phyloP scores from a whole-genome alignment of 1,140 invertebrate species.

The Drosophila arizonae region DNA sequence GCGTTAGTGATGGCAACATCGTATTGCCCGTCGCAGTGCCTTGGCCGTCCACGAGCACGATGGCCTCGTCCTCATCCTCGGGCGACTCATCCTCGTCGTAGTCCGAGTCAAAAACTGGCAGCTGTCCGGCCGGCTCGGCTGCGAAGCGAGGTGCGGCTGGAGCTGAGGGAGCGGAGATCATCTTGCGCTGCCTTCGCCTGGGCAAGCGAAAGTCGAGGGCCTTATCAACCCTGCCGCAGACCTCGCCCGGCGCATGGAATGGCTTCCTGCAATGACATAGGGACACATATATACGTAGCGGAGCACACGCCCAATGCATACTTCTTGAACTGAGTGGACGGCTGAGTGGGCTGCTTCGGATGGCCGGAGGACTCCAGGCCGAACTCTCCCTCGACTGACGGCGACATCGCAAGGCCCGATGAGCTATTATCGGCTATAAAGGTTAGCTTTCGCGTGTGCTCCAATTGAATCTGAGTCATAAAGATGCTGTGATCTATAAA shows the following conservation, averaged over 20 bases:
- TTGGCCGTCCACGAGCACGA: constrained; percentile 22
- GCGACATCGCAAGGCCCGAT: constrained; percentile 18
- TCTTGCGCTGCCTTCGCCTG: not conserved
- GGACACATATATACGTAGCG: constrained; percentile 16
- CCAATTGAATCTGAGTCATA: constrained; percentile 78
- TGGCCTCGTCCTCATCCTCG: constrained; percentile 7
- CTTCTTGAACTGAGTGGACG: constrained; percentile 71
- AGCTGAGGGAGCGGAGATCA: not conserved
- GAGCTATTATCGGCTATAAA: constrained; percentile 60
- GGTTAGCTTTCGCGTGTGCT: constrained; percentile 74
- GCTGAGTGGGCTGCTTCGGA: constrained; percentile 19
- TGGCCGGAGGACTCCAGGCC: constrained; percentile 35
- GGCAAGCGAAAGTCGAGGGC: constrained; percentile 58
- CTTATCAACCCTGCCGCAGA: constrained; percentile 62
- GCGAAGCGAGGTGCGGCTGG: constrained; percentile 11
- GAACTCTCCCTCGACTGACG: constrained; percentile 1
- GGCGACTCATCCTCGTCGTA: constrained; percentile 19
- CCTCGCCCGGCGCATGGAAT: constrained; percentile 49
- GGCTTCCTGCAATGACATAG: constrained; percentile 52
- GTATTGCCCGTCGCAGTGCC: constrained; percentile 5
- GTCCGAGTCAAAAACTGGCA: constrained; percentile 27
- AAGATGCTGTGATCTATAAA: constrained; percentile 73
- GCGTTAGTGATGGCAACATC: constrained; percentile 68
- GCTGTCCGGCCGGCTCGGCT: constrained; percentile 7
- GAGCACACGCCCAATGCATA: constrained; percentile 69